Evolutionary conservation across 2,888 invertebrate species (phyloP).

Genomic region (Desoria tigrina): DNA sequence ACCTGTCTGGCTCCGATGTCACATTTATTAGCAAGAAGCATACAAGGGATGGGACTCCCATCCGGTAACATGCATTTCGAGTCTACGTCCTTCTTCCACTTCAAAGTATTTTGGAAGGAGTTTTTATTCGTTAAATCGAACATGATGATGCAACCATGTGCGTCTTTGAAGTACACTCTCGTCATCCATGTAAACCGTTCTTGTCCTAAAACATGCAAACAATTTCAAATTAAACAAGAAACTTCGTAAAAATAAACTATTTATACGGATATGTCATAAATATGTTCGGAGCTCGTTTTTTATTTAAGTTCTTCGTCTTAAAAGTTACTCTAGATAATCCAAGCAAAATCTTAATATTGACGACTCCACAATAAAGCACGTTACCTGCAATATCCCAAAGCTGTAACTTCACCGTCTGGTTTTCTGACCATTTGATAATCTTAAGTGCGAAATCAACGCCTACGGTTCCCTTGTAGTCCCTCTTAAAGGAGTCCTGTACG

Average conservation of each 20-base stretch:
- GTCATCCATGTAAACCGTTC: conserved; percentile 66
- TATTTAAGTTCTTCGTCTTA: too few relatives aligned
- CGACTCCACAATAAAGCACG: too few relatives aligned
- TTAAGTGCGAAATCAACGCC: conserved; percentile 66
- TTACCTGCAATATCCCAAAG: conserved; percentile 64
- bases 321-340: too few relatives aligned
- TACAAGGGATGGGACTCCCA: conserved; percentile 62
- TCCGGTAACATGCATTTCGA: conserved; percentile 62
- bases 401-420: conserved; percentile 62
- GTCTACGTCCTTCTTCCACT: conserved; percentile 65
- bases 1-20: conserved; percentile 61
- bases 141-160: conserved; percentile 62
- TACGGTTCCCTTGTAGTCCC: conserved; percentile 63
- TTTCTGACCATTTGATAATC: conserved; percentile 62
- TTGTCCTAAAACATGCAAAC: conserved; percentile 58
- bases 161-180: conserved; percentile 64
- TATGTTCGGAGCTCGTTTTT: too few relatives aligned
- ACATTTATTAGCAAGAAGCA: conserved; percentile 65
- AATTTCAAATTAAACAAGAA: conserved; percentile 9
- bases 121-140: conserved; percentile 63
- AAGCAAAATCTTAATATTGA: too few relatives aligned
- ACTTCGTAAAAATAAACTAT: not conserved
- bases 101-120: conserved; percentile 63
- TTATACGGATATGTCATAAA: too few relatives aligned
- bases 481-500: conserved; percentile 60